Evolutionary conservation across 2,888 invertebrate species (phyloP), one percentile per base, ranked within the genome.

Genomic region (Polietes domitor): DNA sequence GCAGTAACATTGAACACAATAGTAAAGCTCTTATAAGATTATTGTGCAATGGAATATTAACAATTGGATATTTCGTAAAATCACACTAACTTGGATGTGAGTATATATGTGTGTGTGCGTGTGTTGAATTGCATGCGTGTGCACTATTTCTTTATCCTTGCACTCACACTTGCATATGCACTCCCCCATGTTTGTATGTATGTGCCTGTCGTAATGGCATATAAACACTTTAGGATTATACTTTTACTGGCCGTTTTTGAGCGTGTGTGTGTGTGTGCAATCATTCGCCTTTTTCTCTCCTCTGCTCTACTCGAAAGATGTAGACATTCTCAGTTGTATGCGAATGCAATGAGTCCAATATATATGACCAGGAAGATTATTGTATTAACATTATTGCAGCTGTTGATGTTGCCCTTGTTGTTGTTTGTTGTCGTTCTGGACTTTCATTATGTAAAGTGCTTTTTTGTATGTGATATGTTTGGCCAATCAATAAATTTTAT

Each of bases 371-470:
- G 65, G 75, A 72, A 84, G 83, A 84, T 84, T 80, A 84, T 84
- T 75, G 77, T 73, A 78, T 80, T 84, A 72, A 80, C 80, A 81
- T 72, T 43, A 32, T 68, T 80, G 78, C 83, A 84, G 83, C 83
- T 84, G 83, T 71, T 83, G 80, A 68, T 77, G 71, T 21, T 53
- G 21, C 7, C 41, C 4, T 55, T 74, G 1, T 9, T 65, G 53
- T 43, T 43, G 15, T 68, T 68, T 41, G n/a, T 9, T 68, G 61
- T 41, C 6, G 41, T 73, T 32, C 70, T 73, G 58, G n/a, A 70
- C 43, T 83, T 83, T 74, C 61, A 77, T 80, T 83, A 76, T 55
- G 50, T 73, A 68, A 79, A 83, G 76, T 73, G 82, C 72, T 73
- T 74, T 82, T 28, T 15, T 72, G 53, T 32, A 9, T 4, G 15